phyloP scores from a whole-genome alignment of 1,140 invertebrate species.

The Macrosteles quadrilineatus region DNA sequence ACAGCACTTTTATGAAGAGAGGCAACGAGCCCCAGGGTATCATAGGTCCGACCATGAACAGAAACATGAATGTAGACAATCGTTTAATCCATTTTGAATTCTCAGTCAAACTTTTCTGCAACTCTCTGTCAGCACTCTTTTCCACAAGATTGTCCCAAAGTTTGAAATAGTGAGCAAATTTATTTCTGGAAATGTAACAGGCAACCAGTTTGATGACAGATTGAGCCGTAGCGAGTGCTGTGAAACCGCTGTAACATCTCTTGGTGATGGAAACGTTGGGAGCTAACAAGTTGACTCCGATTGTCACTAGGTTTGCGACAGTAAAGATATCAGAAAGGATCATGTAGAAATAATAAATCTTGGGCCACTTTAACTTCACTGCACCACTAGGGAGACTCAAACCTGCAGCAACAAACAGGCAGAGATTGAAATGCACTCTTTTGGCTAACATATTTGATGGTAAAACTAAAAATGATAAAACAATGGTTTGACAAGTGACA shows the following conservation, averaged over 20 bases:
- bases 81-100: neutral
- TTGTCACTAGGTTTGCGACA: neutral
- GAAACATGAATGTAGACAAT: neutral
- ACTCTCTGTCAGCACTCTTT: neutral
- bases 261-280: neutral
- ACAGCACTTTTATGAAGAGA: neutral
- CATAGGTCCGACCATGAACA: neutral
- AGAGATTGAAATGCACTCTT: neutral
- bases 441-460: neutral
- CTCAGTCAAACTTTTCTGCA: neutral
- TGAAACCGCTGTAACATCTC: slow-evolving; percentile 2
- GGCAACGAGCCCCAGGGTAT: neutral
- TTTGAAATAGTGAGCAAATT: neutral
- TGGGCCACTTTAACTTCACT: neutral
- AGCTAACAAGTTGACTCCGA: neutral
- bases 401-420: neutral
- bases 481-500: too few relatives aligned
- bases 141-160: neutral
- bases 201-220: neutral
- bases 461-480: too few relatives aligned
- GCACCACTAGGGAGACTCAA: neutral
- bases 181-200: neutral
- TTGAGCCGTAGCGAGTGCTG: neutral
- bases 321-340: neutral
- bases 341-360: neutral